These are phyloP conservation scores for Melanaphis sacchari DNA, from an alignment of 1,140 invertebrate genomes.

Conservation along the genomic window DNA sequence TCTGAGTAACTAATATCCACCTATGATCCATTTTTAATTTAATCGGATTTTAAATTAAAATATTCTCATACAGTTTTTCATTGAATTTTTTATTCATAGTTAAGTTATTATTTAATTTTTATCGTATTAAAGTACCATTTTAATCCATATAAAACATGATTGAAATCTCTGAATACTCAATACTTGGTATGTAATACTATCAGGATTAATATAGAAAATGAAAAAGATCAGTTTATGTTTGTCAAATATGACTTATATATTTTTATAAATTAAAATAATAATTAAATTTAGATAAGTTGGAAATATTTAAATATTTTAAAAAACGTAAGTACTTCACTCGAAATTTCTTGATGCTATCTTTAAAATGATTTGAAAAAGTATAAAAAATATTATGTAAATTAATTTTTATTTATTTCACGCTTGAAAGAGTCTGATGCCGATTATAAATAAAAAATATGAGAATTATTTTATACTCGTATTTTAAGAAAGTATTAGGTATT, in stretches of 20 bases:
- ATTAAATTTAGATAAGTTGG: not conserved
- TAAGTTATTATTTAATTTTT: not conserved
- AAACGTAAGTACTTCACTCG: not conserved
- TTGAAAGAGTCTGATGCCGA: not conserved
- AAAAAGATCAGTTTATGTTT: not conserved
- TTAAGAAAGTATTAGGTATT: not conserved
- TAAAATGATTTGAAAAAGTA: not conserved
- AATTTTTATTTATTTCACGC: not conserved
- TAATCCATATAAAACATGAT: not conserved
- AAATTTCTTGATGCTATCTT: not conserved
- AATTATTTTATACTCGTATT: not conserved
- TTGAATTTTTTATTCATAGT: not conserved
- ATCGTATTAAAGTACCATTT: not conserved
- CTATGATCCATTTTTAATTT: not conserved
- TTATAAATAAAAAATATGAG: not conserved
- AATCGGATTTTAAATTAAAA: constrained; percentile 3
- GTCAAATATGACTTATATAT: not conserved
- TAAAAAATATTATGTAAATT: not conserved
- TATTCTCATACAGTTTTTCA: not conserved
- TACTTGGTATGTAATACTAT: not conserved
- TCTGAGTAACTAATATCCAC: not conserved
- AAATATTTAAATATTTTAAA: not conserved
- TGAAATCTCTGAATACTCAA: not conserved
- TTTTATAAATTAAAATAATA: not conserved
- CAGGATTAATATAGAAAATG: not conserved